Percentiles rank a stretch among this genome's conserved stretches.
Conservation (phyloP, 2,888 invertebrate genomes). For the Chorisops tibialis region DNA sequence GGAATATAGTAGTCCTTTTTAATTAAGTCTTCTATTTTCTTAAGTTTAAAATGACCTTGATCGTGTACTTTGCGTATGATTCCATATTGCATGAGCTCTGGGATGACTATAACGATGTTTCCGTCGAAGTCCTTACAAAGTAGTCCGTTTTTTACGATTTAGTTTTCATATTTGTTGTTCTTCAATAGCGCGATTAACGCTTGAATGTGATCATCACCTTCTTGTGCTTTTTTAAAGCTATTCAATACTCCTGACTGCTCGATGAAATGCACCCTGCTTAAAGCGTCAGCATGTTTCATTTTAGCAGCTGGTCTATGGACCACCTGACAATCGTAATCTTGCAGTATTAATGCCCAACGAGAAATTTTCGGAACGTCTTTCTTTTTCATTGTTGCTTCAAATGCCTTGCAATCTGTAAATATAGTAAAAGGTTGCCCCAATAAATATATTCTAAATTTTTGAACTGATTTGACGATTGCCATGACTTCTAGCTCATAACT, state of each 20-base stretch:
- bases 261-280: not conserved
- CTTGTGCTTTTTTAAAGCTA: not conserved
- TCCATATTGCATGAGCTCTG: constrained; percentile 39
- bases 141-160: no score
- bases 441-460: constrained; percentile 41
- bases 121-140: not conserved
- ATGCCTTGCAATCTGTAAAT: constrained; percentile 40
- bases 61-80: constrained; percentile 36
- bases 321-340: not conserved
- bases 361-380: constrained; percentile 38
- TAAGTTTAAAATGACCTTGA: constrained; percentile 41
- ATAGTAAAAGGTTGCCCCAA: constrained; percentile 39
- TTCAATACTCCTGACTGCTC: not conserved
- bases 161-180: no score
- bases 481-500: constrained; percentile 43
- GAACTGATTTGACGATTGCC: constrained; percentile 40
- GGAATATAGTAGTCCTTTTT: constrained; percentile 22
- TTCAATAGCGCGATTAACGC: no score
- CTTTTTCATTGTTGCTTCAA: constrained; percentile 39
- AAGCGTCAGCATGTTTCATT: constrained; percentile 5
- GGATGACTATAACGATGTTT: constrained; percentile 38
- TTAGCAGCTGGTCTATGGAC: constrained; percentile 2
- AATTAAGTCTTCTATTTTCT: constrained; percentile 36
- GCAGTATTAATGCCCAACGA: constrained; percentile 33
- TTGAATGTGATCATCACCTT: no score